phyloP scores from a whole-genome alignment of 2,888 invertebrate genomes.

The Dione vanillae region DNA sequence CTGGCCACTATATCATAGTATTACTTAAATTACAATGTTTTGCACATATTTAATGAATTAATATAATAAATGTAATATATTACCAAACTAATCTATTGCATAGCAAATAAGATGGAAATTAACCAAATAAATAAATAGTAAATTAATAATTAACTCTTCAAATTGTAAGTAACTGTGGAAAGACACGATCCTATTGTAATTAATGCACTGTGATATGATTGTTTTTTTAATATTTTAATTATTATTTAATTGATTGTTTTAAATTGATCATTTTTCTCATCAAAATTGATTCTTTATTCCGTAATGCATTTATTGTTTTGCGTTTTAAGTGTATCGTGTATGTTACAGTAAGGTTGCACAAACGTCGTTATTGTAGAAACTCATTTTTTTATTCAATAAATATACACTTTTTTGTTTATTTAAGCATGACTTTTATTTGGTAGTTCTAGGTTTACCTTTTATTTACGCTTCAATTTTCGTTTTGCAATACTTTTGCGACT shows the following conservation, averaged over 20 bases:
- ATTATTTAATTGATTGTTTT: slow-evolving; percentile 26
- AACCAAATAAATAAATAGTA: slow-evolving; percentile 5
- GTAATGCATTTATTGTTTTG: slow-evolving; percentile 33
- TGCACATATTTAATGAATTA: neutral
- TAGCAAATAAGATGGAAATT: neutral
- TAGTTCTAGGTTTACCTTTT: neutral
- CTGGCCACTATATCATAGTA: no score
- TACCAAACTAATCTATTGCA: neutral
- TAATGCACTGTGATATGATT: slow-evolving; percentile 50
- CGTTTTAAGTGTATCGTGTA: slow-evolving; percentile 17
- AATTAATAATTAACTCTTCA: neutral
- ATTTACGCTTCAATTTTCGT: neutral
- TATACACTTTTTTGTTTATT: slow-evolving; percentile 18
- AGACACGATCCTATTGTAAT: slow-evolving; percentile 46
- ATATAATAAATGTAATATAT: slow-evolving; percentile 4
- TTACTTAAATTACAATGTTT: neutral
- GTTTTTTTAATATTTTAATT: slow-evolving; percentile 34
- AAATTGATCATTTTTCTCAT: slow-evolving; percentile 22
- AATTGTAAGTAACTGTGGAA: slow-evolving; percentile 13
- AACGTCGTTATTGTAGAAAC: slow-evolving; percentile 13
- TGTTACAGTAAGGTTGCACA: slow-evolving; percentile 26
- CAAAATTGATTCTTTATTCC: slow-evolving; percentile 30
- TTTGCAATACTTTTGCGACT: no score
- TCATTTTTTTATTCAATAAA: slow-evolving; percentile 17
- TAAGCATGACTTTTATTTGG: slow-evolving; percentile 13